Base-by-base conservation (phyloP, 2,113 vertebrate species). In the Nanorana parkeri region DNA sequence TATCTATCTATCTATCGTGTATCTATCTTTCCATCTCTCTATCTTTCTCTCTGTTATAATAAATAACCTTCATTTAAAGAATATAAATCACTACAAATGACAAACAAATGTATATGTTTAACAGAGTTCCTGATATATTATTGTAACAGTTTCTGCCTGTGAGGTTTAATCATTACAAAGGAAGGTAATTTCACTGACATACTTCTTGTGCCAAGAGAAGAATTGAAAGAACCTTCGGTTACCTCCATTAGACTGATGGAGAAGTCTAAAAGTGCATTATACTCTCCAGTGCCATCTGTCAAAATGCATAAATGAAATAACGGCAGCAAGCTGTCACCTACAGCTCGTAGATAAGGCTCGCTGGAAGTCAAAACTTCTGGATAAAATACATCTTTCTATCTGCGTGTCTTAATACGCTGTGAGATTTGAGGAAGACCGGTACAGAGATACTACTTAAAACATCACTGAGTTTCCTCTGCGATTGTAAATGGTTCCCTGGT, bases 221-320 rank as follows among this genome's bases (percentile, higher is more conserved):
- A 91, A 91, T 91, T 94, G 91, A 93, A 92, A 94, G 92, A 93
- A 92, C 92, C 92, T 94, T 88, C 88, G 88, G 92, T 94, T 92
- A 93, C 94, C 93, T 95, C 94, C 94, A 95, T 95, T 95, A 95
- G 90, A 92, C 92, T 90, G 93, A 94, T 87, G 91, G 92, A 89
- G 92, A 91, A 90, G 89, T 91, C 91, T 90, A 93, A 94, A 94
- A 94, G 92, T 93, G 91, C 91, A 91, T 90, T 88, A 93, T 89
- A 90, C 90, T 91, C 92, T 89, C 89, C 90, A 89, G 88, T 91
- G 89, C 95, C 94, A 95, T 96, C 94, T 95, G 94, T 95, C 94
- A 95, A 94, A 94, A 95, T 89, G 91, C 93, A 90, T 92, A 93
- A 94, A 90, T 90, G 92, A 92, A 93, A 94, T 93, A 94, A 93